Conservation (phyloP, 2,888 invertebrate genomes). For the Thereva nobilitata region DNA sequence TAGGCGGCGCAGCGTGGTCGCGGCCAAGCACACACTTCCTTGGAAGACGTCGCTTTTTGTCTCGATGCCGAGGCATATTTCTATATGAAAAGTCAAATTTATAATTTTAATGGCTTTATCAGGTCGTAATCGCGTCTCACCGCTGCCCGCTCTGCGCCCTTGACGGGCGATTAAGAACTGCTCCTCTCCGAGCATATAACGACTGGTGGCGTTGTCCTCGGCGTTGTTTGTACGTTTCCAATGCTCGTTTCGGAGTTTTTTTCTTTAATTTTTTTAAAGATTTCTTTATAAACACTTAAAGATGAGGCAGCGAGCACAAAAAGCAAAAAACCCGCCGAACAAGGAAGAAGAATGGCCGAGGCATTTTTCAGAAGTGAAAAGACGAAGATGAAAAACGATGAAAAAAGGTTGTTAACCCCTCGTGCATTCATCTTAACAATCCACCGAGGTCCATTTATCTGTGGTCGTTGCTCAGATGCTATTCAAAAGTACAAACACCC, state of each 20-base stretch:
- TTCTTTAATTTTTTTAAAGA: conserved; percentile 28
- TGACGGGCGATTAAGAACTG: not conserved
- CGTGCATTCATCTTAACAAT: conserved; percentile 26
- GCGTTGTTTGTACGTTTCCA: too few species aligned
- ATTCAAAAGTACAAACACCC: conserved; percentile 10
- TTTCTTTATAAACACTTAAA: conserved; percentile 30
- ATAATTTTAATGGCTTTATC: conserved; percentile 41
- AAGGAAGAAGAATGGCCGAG: conserved; percentile 31
- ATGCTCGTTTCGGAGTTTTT: conserved; percentile 11
- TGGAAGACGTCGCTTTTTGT: too few species aligned
- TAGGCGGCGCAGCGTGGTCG: too few species aligned
- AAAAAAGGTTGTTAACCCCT: conserved; percentile 35
- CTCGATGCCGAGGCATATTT: not conserved
- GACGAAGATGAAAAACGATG: conserved; percentile 15
- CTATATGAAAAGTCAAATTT: conserved; percentile 36
- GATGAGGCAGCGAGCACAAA: conserved; percentile 18
- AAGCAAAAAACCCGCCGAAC: conserved; percentile 22
- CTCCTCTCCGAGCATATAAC: not conserved
- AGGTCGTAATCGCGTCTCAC: conserved; percentile 29
- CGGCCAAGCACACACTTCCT: too few species aligned
- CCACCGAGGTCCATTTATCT: not conserved
- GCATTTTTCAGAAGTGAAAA: conserved; percentile 26
- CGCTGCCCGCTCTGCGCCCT: not conserved
- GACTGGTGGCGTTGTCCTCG: not conserved
- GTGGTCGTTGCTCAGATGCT: not conserved